A percentile compares a stretch with the other conserved stretches of the same genome.
These are phyloP conservation scores for Hippasteria phrygiana DNA, from an alignment of 53 echinoderm and acorn worm species.

Conservation along the genomic window DNA sequence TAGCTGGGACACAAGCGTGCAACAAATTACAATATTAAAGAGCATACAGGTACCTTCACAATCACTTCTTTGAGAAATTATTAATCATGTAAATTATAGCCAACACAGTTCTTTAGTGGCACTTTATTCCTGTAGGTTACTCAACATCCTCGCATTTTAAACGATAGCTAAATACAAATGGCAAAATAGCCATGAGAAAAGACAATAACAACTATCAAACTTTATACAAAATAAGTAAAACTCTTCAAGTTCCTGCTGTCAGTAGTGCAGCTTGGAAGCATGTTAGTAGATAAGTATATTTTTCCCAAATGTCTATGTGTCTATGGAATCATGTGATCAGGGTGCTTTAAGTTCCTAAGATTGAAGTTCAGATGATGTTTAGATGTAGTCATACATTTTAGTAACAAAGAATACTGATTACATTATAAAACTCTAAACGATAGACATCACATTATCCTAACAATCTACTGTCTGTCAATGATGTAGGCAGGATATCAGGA, in stretches of 20 bases:
- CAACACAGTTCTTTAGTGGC: constrained; percentile 2
- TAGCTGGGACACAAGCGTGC: constrained; percentile 5
- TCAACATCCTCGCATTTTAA: not conserved
- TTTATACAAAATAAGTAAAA: constrained; percentile 6
- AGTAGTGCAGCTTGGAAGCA: constrained; percentile 19
- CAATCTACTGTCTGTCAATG: constrained; percentile 43
- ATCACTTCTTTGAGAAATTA: constrained; percentile 30
- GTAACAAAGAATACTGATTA: constrained; percentile 25
- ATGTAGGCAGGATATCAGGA: constrained; percentile 27
- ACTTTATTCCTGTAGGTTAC: constrained; percentile 20
- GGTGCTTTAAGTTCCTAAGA: constrained; percentile 13
- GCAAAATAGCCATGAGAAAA: constrained; percentile 18
- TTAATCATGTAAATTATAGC: not conserved
- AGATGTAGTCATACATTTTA: constrained; percentile 28
- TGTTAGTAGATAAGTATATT: constrained; percentile 17
- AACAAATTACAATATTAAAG: constrained; percentile 21
- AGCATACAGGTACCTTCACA: constrained; percentile 9
- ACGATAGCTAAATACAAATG: constrained; percentile 25
- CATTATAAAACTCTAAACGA: constrained; percentile 24
- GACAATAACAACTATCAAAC: constrained; percentile 22
- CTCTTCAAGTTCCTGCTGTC: constrained; percentile 18
- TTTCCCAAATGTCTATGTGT: constrained; percentile 28
- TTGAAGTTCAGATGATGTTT: constrained; percentile 29
- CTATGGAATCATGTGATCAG: constrained; percentile 19
- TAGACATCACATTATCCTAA: constrained; percentile 21